These are phyloP conservation scores for Hepsetus odoe DNA, from an alignment of 2,113 vertebrate genomes.

Conservation along the genomic window DNA sequence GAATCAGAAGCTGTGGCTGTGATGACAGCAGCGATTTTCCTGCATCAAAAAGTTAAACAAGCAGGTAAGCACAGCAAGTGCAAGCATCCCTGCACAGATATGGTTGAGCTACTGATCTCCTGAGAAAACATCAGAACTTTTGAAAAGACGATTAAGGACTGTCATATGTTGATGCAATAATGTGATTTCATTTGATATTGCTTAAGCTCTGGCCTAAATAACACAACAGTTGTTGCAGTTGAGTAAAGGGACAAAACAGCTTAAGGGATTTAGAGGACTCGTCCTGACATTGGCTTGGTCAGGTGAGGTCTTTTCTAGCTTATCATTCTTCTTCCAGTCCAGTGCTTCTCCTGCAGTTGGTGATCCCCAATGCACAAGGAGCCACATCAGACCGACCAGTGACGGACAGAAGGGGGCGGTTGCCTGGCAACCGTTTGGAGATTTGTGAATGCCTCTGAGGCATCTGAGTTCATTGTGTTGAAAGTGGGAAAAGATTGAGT, in stretches of 20 bases:
- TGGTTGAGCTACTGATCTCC: not conserved
- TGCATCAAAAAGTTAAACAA: no score
- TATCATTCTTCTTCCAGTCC: not conserved
- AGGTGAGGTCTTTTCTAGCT: not conserved
- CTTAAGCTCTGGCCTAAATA: not conserved
- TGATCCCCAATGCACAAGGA: constrained; percentile 6
- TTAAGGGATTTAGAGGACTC: not conserved
- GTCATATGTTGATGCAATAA: not conserved
- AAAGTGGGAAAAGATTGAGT: constrained; percentile 21
- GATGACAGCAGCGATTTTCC: not conserved
- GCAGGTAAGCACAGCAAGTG: not conserved
- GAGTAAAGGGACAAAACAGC: constrained; percentile 3
- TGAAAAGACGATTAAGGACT: not conserved
- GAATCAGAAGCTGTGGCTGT: not conserved
- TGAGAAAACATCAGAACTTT: not conserved
- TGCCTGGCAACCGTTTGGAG: constrained; percentile 47
- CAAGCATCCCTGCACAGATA: not conserved
- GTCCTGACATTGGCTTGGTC: not conserved
- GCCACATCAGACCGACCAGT: constrained; percentile 18
- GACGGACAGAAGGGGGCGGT: constrained; percentile 33
- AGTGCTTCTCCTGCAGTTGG: constrained; percentile 6
- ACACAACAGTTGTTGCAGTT: constrained; percentile 1
- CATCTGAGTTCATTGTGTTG: constrained; percentile 33
- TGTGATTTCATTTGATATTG: not conserved
- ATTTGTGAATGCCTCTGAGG: constrained; percentile 32